Evolutionary conservation across 2,888 invertebrate species (phyloP).

Genomic region (Hirtodrosophila trivittata): DNA sequence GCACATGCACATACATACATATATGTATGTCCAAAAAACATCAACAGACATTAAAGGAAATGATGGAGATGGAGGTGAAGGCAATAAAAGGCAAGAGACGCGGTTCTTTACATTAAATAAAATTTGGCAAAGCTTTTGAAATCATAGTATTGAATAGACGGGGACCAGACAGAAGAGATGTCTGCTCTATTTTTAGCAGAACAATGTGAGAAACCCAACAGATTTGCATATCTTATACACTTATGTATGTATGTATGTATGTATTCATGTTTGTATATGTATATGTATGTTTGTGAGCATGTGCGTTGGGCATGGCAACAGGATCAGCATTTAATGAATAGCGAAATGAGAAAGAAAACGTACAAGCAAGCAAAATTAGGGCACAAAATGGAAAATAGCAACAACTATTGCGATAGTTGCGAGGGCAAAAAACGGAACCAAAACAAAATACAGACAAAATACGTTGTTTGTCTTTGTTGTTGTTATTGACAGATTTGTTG

Average conservation of each 20-base stretch:
- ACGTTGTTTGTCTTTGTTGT: constrained; percentile 16
- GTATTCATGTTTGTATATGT: constrained; percentile 5
- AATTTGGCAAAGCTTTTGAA: constrained; percentile 27
- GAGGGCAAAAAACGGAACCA: constrained; percentile 57
- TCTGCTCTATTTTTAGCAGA: constrained; percentile 52
- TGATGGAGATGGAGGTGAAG: neutral
- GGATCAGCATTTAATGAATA: constrained; percentile 58
- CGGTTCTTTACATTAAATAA: constrained; percentile 4
- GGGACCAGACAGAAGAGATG: constrained; percentile 36
- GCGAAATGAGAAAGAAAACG: constrained; percentile 41
- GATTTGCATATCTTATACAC: constrained; percentile 31
- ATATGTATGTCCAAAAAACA: constrained; percentile 6
- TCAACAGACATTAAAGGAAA: constrained; percentile 11
- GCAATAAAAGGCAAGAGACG: neutral
- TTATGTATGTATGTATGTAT: constrained; percentile 1
- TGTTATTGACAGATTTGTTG: constrained; percentile 16
- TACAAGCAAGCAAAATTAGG: constrained; percentile 62
- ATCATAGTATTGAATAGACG: constrained; percentile 32
- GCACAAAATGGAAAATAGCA: constrained; percentile 55
- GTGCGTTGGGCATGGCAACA: constrained; percentile 66
- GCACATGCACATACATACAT: constrained; percentile 1
- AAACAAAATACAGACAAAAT: constrained; percentile 63
- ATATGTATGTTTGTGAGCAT: constrained; percentile 31
- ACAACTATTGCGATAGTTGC: constrained; percentile 33
- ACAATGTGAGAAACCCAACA: constrained; percentile 34